Base-by-base conservation (phyloP, 2,888 invertebrate species). In the Pseudoips prasinana region DNA sequence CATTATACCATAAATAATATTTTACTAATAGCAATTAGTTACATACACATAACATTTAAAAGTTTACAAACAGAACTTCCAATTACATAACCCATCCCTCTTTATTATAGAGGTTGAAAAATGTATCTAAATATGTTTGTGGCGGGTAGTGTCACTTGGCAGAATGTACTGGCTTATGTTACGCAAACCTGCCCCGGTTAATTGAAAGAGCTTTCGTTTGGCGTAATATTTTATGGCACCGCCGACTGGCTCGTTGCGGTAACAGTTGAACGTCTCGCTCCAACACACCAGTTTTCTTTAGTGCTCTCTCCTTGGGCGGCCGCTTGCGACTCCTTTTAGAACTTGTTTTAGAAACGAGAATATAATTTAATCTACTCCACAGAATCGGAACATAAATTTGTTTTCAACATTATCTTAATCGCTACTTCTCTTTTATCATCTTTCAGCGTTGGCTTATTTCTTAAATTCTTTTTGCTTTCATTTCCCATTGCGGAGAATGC, bases 131-230 rank as follows among this genome's bases (percentile, higher is more conserved):
- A n/a, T n/a, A n/a, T n/a, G n/a, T n/a, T n/a, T n/a, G n/a, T n/a
- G n/a, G n/a, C n/a, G n/a, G n/a, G n/a, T n/a, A n/a, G n/a, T n/a
- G n/a, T n/a, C n/a, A n/a, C n/a, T n/a, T n/a, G n/a, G n/a, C n/a
- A n/a, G n/a, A n/a, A n/a, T n/a, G n/a, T n/a, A n/a, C n/a, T n/a
- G 2, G 14, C 3, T 14, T 14, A 14, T 14, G 5, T 80, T 78
- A 79, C 75, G 76, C 75, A 77, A 83, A 82, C 77, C 78, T 80
- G 75, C 71, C 75, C 78, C 71, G 60, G 74, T 83, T 87, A 86
- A 87, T 85, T 84, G 79, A 85, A 85, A 85, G 79, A 78, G 79
- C 81, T 82, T 83, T 83, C 82, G 72, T 83, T 82, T 71, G 72
- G 73, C 69, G 75, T 80, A 80, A 82, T 86, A 85, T 83, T 86